Evolutionary conservation across 2,888 invertebrate genomes (phyloP), one percentile per base, ranked within the genome.

Genomic region (Thelaira solivaga): DNA sequence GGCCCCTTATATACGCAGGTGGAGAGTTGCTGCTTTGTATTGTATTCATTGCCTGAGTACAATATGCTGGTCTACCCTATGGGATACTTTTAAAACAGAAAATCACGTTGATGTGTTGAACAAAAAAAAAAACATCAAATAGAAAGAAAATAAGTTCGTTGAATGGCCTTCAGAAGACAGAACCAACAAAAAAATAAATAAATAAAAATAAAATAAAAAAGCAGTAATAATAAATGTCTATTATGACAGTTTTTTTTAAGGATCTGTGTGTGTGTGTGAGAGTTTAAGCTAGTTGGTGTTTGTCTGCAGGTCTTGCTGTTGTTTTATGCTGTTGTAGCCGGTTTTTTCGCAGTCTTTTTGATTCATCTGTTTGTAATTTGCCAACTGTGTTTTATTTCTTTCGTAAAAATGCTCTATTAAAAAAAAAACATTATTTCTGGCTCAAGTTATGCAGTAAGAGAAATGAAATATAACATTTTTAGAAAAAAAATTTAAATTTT

Each of bases 161-260:
- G 64, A 41, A 78, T 78, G 78, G 78, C 78, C 78, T 78, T 78
- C 78, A 78, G 69, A 78, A 73, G 16, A 26, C 11, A 49, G 16
- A 43, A 45, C 2, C 0, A 39, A 43, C 49, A 51, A 22, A 39
- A 29, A 72, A 24, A 29, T n/a, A 7, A n/a, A n/a, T n/a, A 73
- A 22, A 26, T 7, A 49, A 22, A 43, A 45, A 4, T 0, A 39
- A 43, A 59, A 51, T 13, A 39, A 29, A 72, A 24, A 29, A 10
- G 4, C 39, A 55, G 29, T 47, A 61, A 68, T 41, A 75, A 75
- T 68, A 55, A 68, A 74, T 67, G 43, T 75, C 47, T 64, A 61
- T 68, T 68, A 57, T 62, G 36, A 4, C 47, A 41, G 55, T 57
- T 67, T n/a, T 59, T 43, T 51, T 57, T 24, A 24, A 34, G 67